Evolutionary conservation across 2,888 invertebrate genomes (phyloP).

Genomic region (Belgica antarctica): DNA sequence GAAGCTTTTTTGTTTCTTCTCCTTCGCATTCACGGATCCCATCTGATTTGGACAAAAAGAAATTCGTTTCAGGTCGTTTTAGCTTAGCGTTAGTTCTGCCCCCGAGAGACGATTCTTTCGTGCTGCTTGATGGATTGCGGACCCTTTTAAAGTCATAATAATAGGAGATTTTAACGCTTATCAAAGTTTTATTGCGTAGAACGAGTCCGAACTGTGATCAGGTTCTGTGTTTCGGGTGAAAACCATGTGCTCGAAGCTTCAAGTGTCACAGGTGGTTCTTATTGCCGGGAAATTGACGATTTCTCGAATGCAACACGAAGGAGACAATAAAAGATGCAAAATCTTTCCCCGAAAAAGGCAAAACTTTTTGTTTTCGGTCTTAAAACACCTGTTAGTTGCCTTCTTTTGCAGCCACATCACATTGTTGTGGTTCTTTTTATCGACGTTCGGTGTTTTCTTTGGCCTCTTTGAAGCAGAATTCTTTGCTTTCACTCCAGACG

Average conservation of each 20-base stretch:
- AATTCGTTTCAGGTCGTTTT: neutral
- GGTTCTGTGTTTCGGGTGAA: neutral
- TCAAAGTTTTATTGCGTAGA: constrained; percentile 34
- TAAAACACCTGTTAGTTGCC: constrained; percentile 38
- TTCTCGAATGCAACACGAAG: neutral
- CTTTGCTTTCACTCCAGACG: neutral
- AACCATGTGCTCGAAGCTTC: neutral
- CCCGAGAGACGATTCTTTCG: neutral
- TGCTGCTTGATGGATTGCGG: constrained; percentile 28
- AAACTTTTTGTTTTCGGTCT: constrained; percentile 26
- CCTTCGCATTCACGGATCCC: constrained; percentile 21
- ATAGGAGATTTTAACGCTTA: constrained; percentile 36
- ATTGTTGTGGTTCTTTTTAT: neutral
- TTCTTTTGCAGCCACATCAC: neutral
- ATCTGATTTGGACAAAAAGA: constrained; percentile 3
- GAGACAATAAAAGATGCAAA: neutral
- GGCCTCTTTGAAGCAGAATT: neutral
- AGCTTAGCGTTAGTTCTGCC: constrained; percentile 12
- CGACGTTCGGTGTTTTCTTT: neutral
- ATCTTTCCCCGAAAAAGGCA: too few species aligned
- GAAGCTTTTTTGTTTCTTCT: constrained; percentile 4
- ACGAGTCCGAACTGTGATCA: constrained; percentile 24
- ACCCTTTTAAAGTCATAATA: constrained; percentile 27
- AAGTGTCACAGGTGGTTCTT: constrained; percentile 37
- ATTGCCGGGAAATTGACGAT: constrained; percentile 25